Conservation (phyloP, 2,888 invertebrate genomes). For the Cryptosula pallasiana region DNA sequence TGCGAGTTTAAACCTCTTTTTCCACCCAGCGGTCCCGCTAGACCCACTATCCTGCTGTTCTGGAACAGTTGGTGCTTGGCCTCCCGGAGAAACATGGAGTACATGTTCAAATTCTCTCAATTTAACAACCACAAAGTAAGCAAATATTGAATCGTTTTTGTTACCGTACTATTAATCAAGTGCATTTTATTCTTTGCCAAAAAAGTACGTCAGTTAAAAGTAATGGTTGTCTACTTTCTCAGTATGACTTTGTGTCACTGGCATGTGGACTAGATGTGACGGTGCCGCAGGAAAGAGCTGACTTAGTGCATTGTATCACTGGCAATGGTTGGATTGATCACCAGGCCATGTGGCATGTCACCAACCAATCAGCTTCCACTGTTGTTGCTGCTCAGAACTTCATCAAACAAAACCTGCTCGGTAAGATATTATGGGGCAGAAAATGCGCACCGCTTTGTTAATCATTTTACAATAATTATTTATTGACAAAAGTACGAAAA, state of each 20-base stretch:
- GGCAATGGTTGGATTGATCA: conserved; percentile 48
- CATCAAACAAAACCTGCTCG: conserved; percentile 28
- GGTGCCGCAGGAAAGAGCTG: conserved; percentile 37
- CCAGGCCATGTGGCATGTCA: conserved; percentile 42
- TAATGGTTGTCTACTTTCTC: no score
- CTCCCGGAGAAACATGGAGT: conserved; percentile 41
- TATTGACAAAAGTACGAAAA: no score
- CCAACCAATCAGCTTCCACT: conserved; percentile 41
- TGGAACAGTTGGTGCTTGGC: conserved; percentile 51
- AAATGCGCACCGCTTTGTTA: no score
- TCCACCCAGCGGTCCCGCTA: conserved; percentile 37
- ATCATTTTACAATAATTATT: no score
- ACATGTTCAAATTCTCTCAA: conserved; percentile 44
- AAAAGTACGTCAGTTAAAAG: no score
- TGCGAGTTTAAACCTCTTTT: conserved; percentile 48
- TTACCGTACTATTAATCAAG: no score
- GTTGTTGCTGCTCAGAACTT: conserved; percentile 36
- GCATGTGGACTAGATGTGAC: conserved; percentile 36
- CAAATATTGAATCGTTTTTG: no score
- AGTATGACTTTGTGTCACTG: conserved; percentile 47
- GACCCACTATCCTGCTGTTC: conserved; percentile 47
- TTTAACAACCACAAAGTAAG: conserved; percentile 38
- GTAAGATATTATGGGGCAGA: background rate
- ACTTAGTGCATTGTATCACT: conserved; percentile 43
- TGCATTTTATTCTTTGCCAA: no score